phyloP scores from a whole-genome alignment of 2,888 invertebrate species.

The Rugalucina vietnamica region DNA sequence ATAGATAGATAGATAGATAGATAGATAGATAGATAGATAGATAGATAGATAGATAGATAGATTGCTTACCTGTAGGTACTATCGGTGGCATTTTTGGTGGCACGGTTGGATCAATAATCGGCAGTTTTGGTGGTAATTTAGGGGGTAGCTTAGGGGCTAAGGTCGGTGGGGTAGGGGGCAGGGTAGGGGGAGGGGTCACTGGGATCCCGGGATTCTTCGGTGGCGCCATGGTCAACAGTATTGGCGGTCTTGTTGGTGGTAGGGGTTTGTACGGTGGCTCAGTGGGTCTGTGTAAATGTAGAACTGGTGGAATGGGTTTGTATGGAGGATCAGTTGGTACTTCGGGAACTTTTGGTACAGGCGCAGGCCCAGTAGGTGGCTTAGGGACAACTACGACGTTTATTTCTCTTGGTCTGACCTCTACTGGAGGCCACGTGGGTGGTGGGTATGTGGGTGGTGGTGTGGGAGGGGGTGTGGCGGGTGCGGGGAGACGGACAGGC shows the following conservation, averaged over 20 bases:
- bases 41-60: background rate
- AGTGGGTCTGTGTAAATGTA: background rate
- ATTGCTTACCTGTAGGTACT: too few species aligned
- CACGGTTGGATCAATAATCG: background rate
- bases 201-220: background rate
- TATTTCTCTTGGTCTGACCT: background rate
- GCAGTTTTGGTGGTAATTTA: too few species aligned
- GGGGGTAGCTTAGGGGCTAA: too few species aligned
- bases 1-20: background rate
- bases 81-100: too few species aligned
- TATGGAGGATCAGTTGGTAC: background rate
- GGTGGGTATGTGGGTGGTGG: background rate
- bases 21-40: background rate
- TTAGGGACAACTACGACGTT: background rate
- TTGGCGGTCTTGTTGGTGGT: background rate
- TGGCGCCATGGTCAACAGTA: background rate
- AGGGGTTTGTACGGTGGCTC: background rate
- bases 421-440: background rate
- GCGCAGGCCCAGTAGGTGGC: background rate
- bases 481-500: background rate
- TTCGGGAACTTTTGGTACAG: background rate
- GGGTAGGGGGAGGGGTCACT: background rate
- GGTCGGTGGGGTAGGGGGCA: background rate
- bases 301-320: background rate
- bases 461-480: background rate